These are phyloP conservation scores for Nematolebias whitei DNA, from an alignment of 2,113 vertebrate genomes.

Conservation along the genomic window DNA sequence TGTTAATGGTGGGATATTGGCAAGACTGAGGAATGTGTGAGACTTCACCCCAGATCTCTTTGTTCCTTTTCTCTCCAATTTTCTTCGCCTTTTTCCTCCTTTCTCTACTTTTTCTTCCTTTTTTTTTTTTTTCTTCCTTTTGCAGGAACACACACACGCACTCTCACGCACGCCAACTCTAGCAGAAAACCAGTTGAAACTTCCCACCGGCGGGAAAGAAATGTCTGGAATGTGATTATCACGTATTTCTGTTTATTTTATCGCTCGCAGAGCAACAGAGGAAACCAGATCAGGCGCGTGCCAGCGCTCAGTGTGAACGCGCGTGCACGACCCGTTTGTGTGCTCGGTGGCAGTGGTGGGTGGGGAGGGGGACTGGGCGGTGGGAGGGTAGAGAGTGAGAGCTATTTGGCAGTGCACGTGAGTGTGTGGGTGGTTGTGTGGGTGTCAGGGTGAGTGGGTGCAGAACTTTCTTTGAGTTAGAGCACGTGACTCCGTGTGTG, in stretches of 20 bases:
- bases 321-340: constrained; percentile 35
- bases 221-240: constrained; percentile 75
- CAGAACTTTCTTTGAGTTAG: constrained; percentile 74
- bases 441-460: constrained; percentile 78
- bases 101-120: constrained; percentile 61
- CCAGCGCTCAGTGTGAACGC: constrained; percentile 47
- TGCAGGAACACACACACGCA: constrained; percentile 41
- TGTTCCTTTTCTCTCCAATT: constrained; percentile 63
- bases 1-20: constrained; percentile 69
- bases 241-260: constrained; percentile 79
- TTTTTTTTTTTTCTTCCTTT: too few species aligned
- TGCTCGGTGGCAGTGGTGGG: constrained; percentile 29
- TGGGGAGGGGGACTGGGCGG: constrained; percentile 61
- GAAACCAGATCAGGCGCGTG: constrained; percentile 72
- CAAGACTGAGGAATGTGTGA: constrained; percentile 72
- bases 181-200: constrained; percentile 75
- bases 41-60: constrained; percentile 73
- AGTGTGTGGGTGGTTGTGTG: constrained; percentile 78
- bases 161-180: constrained; percentile 51
- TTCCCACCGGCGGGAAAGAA: constrained; percentile 75
- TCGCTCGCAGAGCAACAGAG: constrained; percentile 69
- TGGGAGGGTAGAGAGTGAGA: constrained; percentile 69
- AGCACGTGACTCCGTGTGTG: constrained; percentile 73
- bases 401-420: constrained; percentile 77
- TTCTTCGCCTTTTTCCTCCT: constrained; percentile 9